phyloP scores from a whole-genome alignment of 2,888 invertebrate species.

The Ophioninae sp. region DNA sequence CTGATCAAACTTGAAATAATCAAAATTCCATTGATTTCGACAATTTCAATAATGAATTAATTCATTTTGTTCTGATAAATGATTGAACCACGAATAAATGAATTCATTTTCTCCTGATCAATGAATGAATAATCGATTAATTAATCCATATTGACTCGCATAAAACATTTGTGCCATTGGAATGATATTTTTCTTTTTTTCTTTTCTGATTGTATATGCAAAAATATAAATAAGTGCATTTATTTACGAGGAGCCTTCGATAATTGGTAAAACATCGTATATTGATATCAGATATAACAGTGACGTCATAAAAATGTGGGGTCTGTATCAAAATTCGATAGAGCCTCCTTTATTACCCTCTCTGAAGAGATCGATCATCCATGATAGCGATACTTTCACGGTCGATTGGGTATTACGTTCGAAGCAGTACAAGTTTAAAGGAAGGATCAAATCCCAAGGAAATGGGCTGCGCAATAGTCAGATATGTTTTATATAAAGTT shows the following conservation, averaged over 20 bases:
- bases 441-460: neutral
- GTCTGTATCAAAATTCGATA: slow-evolving; percentile 7
- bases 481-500: neutral
- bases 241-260: neutral
- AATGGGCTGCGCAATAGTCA: neutral
- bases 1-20: neutral
- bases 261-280: neutral
- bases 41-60: no score
- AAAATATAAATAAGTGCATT: neutral
- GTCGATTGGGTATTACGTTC: neutral
- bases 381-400: slow-evolving; percentile 19
- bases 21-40: neutral
- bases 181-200: neutral
- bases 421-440: neutral
- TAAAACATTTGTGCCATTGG: neutral
- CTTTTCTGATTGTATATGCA: neutral
- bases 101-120: no score
- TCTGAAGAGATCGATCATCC: slow-evolving; percentile 30
- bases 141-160: neutral
- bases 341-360: neutral
- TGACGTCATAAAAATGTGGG: slow-evolving; percentile 1
- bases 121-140: neutral
- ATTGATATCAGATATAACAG: neutral
- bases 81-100: no score
- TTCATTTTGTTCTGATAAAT: no score